Evolutionary conservation across 2,113 vertebrate genomes (phyloP).

Genomic region (Corythornis madagascariensis): DNA sequence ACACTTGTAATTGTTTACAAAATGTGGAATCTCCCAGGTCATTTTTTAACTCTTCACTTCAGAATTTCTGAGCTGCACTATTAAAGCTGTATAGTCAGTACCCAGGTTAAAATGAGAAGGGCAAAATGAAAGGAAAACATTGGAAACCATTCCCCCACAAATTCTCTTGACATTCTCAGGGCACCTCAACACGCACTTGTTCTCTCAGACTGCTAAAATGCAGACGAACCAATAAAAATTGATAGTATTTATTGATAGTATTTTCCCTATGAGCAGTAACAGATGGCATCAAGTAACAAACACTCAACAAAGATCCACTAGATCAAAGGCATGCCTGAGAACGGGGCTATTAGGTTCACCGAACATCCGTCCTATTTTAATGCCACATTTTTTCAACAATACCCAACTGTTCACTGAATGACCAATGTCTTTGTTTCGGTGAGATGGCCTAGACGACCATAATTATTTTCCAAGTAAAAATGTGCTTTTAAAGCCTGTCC

Average conservation of each 20-base stretch:
- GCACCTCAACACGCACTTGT: not conserved
- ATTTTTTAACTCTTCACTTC: not conserved
- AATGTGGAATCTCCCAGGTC: not conserved
- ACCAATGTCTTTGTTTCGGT: not conserved
- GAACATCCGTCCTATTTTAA: not conserved
- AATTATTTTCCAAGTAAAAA: slow-evolving; percentile 37
- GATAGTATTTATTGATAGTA: not conserved
- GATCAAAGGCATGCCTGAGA: not conserved
- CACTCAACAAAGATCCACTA: not conserved
- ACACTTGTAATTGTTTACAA: not conserved
- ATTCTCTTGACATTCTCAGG: not conserved
- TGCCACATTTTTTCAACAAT: slow-evolving; percentile 12
- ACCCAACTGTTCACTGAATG: not conserved
- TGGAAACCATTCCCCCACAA: not conserved
- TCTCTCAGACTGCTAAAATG: not conserved
- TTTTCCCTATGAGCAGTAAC: not conserved
- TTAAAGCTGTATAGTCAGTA: not conserved
- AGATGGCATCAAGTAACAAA: not conserved
- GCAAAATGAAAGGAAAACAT: not conserved
- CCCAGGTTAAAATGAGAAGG: not conserved
- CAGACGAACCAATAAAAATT: not conserved
- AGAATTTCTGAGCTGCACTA: not conserved
- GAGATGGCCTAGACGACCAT: not conserved
- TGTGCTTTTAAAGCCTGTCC: not conserved
- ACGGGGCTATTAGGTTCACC: not conserved